Evolutionary conservation across 2,113 vertebrate species (phyloP).

Genomic region (Antechinus stuartii): DNA sequence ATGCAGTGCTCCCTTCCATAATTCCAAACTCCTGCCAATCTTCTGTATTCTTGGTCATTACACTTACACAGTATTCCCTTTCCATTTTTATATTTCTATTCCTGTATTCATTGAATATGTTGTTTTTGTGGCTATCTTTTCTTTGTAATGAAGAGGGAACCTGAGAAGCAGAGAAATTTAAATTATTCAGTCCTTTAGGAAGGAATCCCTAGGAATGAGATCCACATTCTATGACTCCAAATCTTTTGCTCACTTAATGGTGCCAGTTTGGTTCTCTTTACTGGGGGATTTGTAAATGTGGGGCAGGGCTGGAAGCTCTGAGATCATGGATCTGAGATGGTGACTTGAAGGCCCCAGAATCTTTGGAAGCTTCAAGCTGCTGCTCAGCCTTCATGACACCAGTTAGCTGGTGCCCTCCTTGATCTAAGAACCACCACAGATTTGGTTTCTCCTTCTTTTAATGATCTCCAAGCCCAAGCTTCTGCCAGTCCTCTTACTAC

Average conservation of each 20-base stretch:
- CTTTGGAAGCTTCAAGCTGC: background rate
- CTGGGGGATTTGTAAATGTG: background rate
- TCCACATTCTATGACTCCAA: background rate
- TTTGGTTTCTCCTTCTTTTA: background rate
- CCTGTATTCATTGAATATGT: background rate
- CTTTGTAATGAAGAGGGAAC: background rate
- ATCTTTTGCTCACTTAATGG: background rate
- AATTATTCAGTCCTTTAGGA: background rate
- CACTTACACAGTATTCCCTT: background rate
- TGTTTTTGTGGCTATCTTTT: background rate
- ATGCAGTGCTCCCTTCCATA: background rate
- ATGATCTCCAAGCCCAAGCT: background rate
- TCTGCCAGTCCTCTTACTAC: background rate
- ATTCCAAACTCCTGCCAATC: background rate
- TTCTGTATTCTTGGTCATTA: background rate
- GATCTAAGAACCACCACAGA: background rate
- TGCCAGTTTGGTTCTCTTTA: background rate
- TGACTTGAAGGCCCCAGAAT: background rate
- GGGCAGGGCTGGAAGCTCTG: background rate
- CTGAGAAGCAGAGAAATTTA: background rate
- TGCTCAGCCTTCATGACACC: background rate
- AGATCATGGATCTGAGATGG: background rate
- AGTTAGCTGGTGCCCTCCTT: background rate
- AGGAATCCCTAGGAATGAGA: background rate
- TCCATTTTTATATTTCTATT: background rate